These are phyloP conservation scores for Onchidella celtica DNA, from an alignment of 2,888 invertebrate species.

Conservation along the genomic window DNA sequence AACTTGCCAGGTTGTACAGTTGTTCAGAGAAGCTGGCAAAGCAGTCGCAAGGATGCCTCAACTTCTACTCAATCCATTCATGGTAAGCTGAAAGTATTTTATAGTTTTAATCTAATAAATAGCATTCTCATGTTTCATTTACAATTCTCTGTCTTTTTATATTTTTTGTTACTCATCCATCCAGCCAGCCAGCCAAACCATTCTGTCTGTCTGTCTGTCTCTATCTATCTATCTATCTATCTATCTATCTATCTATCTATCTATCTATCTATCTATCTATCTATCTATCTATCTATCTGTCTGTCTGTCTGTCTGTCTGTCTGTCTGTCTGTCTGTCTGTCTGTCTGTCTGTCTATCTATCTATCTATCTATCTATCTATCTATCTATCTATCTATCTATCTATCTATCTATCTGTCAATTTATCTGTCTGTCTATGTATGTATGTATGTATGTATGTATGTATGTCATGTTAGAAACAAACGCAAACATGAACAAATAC, in stretches of 20 bases:
- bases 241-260: too few species aligned
- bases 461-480: too few species aligned
- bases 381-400: constrained; percentile 1
- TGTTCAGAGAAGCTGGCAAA: constrained; percentile 94
- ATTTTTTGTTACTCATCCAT: background rate
- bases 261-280: too few species aligned
- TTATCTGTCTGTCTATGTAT: too few species aligned
- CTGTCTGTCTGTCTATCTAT: too few species aligned
- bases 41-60: constrained; percentile 92
- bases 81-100: constrained; percentile 68
- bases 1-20: constrained; percentile 85
- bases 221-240: too few species aligned
- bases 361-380: constrained; percentile 1
- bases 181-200: too few species aligned
- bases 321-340: background rate
- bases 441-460: background rate
- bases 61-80: constrained; percentile 87
- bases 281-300: too few species aligned
- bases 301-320: background rate
- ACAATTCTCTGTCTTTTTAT: background rate
- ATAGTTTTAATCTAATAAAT: too few species aligned
- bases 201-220: too few species aligned
- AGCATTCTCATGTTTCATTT: background rate
- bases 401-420: too few species aligned
- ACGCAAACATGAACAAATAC: too few species aligned